These are phyloP conservation scores for Drymonia ruficornis DNA, from an alignment of 2,888 invertebrate species.

Conservation along the genomic window DNA sequence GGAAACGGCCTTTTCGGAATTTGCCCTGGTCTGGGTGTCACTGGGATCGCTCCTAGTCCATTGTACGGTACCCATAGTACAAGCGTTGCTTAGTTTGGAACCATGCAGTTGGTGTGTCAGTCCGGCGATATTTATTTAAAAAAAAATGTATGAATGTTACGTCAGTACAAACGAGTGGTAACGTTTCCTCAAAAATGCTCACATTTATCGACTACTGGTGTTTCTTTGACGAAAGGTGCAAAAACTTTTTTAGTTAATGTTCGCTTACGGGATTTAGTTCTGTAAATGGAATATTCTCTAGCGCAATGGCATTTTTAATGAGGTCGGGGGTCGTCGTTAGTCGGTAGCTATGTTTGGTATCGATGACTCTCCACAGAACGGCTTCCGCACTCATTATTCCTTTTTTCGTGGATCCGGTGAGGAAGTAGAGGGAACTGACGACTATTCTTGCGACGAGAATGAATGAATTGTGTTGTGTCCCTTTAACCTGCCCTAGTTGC, in stretches of 20 bases:
- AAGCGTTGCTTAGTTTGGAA: too few relatives aligned
- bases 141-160: too few relatives aligned
- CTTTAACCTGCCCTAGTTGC: conserved; percentile 13
- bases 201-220: neutral
- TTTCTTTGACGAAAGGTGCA: neutral
- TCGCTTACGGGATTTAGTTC: conserved; percentile 10
- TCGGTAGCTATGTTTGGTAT: conserved; percentile 41
- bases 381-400: conserved; percentile 54
- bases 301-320: conserved; percentile 60
- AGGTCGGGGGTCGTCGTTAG: conserved; percentile 54
- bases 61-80: too few relatives aligned
- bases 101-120: too few relatives aligned
- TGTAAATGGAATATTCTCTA: conserved; percentile 40
- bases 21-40: too few relatives aligned
- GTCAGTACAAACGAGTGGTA: too few relatives aligned
- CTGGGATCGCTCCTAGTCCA: too few relatives aligned
- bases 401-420: conserved; percentile 36
- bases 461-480: too few relatives aligned
- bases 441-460: conserved; percentile 2
- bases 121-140: too few relatives aligned
- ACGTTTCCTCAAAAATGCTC: too few relatives aligned
- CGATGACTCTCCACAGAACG: conserved; percentile 49
- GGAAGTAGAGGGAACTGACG: conserved; percentile 12
- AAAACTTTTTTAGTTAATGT: neutral
- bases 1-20: too few relatives aligned